Evolutionary conservation across 2,113 vertebrate species (phyloP).

Genomic region (Gila orcuttii): DNA sequence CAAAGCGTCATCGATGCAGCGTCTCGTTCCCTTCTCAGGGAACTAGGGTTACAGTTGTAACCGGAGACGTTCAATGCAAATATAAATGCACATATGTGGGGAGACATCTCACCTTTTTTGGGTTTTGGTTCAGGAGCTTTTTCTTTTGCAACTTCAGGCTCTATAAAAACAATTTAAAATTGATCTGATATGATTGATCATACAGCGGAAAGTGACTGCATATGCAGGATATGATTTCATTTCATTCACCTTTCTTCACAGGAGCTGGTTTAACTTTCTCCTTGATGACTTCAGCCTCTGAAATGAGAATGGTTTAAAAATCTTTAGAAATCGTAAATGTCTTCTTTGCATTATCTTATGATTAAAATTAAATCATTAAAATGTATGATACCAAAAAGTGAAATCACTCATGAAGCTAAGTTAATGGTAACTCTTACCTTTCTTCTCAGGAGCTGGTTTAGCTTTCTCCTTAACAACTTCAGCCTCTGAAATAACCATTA

Average conservation of each 20-base stretch:
- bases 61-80: too few relatives aligned
- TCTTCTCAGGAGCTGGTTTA: constrained; percentile 60
- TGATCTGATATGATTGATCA: not conserved
- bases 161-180: not conserved
- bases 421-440: constrained; percentile 6
- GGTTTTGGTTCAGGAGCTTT: constrained; percentile 3
- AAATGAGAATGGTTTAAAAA: not conserved
- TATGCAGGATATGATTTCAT: not conserved
- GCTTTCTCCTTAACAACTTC: not conserved
- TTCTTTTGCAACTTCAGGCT: not conserved
- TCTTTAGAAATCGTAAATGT: not conserved
- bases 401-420: not conserved
- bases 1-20: too few relatives aligned
- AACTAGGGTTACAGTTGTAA: too few relatives aligned
- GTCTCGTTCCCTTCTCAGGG: too few relatives aligned
- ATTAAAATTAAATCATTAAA: not conserved
- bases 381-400: not conserved
- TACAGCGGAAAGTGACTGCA: not conserved
- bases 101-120: not conserved
- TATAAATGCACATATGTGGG: not conserved
- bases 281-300: constrained; percentile 12
- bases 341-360: not conserved
- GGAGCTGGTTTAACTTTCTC: not conserved
- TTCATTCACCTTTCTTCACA: constrained; percentile 23
- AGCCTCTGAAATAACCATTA: not conserved